phyloP scores from a whole-genome alignment of 2,113 vertebrate genomes.

The Anolis carolinensis region DNA sequence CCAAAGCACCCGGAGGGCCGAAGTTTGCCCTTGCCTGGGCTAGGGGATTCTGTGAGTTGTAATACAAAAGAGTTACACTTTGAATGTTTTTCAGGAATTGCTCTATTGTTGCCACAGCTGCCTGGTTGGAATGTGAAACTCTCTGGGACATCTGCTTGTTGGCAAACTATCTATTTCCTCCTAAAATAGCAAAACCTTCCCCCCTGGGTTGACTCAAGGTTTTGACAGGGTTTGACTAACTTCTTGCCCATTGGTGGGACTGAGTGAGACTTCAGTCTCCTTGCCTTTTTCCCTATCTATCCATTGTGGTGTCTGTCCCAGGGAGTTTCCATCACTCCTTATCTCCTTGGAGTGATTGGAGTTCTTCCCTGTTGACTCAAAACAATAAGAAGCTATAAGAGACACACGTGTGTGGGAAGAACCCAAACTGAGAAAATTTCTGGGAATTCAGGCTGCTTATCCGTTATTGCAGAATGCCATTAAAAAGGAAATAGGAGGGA shows the following conservation, averaged over 20 bases:
- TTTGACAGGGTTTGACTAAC: slow-evolving; percentile 27
- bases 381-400: too few relatives aligned
- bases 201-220: not conserved
- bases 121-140: slow-evolving; percentile 41
- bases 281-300: too few relatives aligned
- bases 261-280: not conserved
- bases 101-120: not conserved
- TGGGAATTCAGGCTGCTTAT: not conserved
- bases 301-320: too few relatives aligned
- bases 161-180: slow-evolving; percentile 37
- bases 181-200: slow-evolving; percentile 58
- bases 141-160: slow-evolving; percentile 67
- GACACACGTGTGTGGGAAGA: too few relatives aligned
- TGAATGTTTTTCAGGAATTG: not conserved
- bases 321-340: too few relatives aligned
- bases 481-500: not conserved
- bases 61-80: too few relatives aligned
- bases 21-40: too few relatives aligned
- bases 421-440: too few relatives aligned
- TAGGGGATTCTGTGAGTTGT: too few relatives aligned
- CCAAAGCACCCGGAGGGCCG: too few relatives aligned
- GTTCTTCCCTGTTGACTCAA: too few relatives aligned
- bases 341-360: too few relatives aligned
- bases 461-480: not conserved
- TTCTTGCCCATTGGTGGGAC: slow-evolving; percentile 9